Percentiles rank a stretch among this genome's conserved stretches.
Conservation (phyloP, 2,888 invertebrate species). For the Itoplectis maculator region DNA sequence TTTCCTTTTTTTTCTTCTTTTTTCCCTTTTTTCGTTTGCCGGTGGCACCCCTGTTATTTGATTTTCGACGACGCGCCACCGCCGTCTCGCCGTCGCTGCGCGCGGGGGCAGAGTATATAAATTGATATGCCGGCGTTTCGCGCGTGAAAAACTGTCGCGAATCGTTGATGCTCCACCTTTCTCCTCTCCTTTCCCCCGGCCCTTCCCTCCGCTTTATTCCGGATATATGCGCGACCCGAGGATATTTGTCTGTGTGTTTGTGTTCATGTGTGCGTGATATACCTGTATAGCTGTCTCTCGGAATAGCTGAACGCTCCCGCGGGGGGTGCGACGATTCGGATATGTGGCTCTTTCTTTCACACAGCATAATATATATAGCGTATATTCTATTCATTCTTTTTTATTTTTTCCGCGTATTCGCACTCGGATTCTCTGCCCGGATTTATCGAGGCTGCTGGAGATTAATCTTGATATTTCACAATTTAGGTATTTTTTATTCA, state of each 20-base stretch:
- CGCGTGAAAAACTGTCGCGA: constrained; percentile 69
- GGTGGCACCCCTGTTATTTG: constrained; percentile 74
- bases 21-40: too few species aligned
- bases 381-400: constrained; percentile 22
- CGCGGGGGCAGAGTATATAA: constrained; percentile 73
- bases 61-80: constrained; percentile 75
- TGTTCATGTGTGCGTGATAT: too few species aligned
- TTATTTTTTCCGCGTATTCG: background rate
- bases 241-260: too few species aligned
- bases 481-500: background rate
- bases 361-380: too few species aligned
- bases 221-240: constrained; percentile 17
- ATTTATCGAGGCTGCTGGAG: background rate
- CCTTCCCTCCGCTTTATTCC: constrained; percentile 67
- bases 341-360: constrained; percentile 61
- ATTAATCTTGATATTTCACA: background rate
- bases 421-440: background rate
- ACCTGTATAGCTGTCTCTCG: constrained; percentile 19
- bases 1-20: too few species aligned
- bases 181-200: constrained; percentile 45
- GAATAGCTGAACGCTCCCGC: constrained; percentile 67
- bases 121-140: constrained; percentile 76
- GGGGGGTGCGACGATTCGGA: constrained; percentile 60
- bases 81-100: constrained; percentile 43
- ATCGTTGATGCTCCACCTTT: constrained; percentile 61